A percentile compares a stretch with the other conserved stretches of the same genome.
Conservation (phyloP, 2,113 vertebrate genomes). For the Caranx ignobilis region DNA sequence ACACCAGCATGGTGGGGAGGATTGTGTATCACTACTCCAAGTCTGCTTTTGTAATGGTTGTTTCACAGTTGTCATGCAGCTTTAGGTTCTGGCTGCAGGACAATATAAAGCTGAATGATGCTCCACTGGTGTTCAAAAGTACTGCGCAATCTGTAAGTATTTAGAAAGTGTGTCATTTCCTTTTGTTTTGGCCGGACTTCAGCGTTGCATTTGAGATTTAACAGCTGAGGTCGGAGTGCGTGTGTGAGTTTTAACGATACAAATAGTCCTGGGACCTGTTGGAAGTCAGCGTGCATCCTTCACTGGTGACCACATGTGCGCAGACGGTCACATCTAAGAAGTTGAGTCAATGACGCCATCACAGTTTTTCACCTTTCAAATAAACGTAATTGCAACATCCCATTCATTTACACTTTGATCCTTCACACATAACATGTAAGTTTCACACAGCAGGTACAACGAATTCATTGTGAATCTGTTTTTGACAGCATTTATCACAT, state of each 20-base stretch:
- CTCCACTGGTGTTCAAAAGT: constrained; percentile 33
- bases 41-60: constrained; percentile 58
- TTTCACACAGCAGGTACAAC: neutral
- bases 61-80: constrained; percentile 66
- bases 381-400: neutral
- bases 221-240: neutral
- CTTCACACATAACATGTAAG: neutral
- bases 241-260: neutral
- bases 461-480: neutral
- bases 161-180: constrained; percentile 44
- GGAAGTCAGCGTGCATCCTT: neutral
- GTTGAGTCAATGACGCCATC: neutral
- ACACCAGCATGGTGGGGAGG: constrained; percentile 51
- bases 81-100: constrained; percentile 57
- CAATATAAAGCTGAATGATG: constrained; percentile 46
- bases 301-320: neutral
- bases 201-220: neutral
- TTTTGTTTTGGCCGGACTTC: constrained; percentile 21
- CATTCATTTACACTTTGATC: neutral
- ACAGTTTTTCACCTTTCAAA: neutral
- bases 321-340: neutral
- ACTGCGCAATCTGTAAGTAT: constrained; percentile 37
- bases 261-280: neutral
- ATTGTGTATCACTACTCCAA: constrained; percentile 53
- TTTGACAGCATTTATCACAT: neutral